Conservation (phyloP, 2,113 vertebrate species). For the Petromus typicus region DNA sequence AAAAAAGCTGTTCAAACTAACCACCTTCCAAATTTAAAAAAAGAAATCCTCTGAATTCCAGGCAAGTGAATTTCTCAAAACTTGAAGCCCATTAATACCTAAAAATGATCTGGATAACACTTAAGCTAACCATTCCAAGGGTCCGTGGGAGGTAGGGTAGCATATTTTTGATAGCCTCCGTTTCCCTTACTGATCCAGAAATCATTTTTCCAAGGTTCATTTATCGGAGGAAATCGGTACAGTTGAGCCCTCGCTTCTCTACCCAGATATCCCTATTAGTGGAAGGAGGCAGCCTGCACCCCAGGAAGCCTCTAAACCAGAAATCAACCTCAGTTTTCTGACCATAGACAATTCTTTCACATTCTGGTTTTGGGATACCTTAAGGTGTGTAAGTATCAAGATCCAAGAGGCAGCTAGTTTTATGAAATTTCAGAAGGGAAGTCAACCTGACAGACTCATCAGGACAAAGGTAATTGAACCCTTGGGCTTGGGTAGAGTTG, state of each 20-base stretch:
- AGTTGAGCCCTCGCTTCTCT: not conserved
- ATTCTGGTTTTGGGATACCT: constrained; percentile 22
- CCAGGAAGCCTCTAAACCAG: not conserved
- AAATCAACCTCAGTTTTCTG: constrained; percentile 9
- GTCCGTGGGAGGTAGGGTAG: not conserved
- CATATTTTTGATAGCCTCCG: constrained; percentile 23
- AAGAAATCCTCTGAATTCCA: not conserved
- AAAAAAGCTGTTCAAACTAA: not conserved
- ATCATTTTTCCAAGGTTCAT: not conserved
- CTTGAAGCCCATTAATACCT: not conserved
- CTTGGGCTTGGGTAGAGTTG: not conserved
- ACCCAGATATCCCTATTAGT: rapidly evolving
- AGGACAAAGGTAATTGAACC: not conserved
- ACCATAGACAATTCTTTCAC: not conserved
- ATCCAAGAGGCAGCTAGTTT: not conserved
- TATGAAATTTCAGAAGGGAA: not conserved
- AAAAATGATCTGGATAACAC: not conserved
- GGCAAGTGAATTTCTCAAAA: constrained; percentile 30
- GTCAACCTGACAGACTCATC: not conserved
- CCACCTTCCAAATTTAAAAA: not conserved
- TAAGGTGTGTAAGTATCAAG: not conserved
- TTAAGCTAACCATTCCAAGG: not conserved
- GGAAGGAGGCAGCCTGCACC: not conserved
- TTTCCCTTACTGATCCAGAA: not conserved
- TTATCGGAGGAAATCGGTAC: not conserved